Base-by-base conservation (phyloP, 2,888 invertebrate genomes). In the Caradrina clavipalpis region DNA sequence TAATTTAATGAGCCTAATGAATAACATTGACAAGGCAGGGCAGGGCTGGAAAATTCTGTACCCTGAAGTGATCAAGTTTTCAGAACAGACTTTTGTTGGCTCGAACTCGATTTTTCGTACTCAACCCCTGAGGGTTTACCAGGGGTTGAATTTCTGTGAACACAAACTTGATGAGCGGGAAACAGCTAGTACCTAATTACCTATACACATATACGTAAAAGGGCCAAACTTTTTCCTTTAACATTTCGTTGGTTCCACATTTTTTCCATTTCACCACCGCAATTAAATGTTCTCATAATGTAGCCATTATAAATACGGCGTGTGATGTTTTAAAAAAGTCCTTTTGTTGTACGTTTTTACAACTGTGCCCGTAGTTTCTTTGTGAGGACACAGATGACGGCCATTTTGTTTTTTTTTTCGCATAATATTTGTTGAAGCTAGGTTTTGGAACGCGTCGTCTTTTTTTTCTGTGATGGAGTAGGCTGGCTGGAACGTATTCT, bases 341-440 rank as follows among this genome's bases (percentile, higher is more conserved):
- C 50, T 73, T 73, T 76, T 78, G 54, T 78, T 65, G 13, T 63
- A 53, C 49, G 53, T 76, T 78, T 78, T 78, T 66, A 58, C 53
- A 65, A 66, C 50, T 62, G 54, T 54, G 59, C 31, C 21, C 17
- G 66, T 54, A 49, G 26, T 51, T 73, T 51, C 58, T 78, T 67
- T 78, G 67, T 61, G 61, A 54, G 6, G 31, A 51, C 50, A 31
- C 47, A 45, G 63, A 64, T 64, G 61, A n/a, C 58, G 45, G 73
- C 13, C 19, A 61, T 78, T 73, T 55, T 58, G n/a, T 21, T 50
- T 26, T 26, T n/a, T n/a, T 57, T 57, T 31, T 56, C 51, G 4
- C 39, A n/a, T 59, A n/a, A 39, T 26, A 35, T 76, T 76, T 73
- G 19, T 19, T n/a, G 8, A 22, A 54, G 50, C 39, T 55, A 19